Percentiles rank a stretch among this genome's conserved stretches.
phyloP scores from a whole-genome alignment of 2,113 vertebrate species.

The Clarias macrocephalus region DNA sequence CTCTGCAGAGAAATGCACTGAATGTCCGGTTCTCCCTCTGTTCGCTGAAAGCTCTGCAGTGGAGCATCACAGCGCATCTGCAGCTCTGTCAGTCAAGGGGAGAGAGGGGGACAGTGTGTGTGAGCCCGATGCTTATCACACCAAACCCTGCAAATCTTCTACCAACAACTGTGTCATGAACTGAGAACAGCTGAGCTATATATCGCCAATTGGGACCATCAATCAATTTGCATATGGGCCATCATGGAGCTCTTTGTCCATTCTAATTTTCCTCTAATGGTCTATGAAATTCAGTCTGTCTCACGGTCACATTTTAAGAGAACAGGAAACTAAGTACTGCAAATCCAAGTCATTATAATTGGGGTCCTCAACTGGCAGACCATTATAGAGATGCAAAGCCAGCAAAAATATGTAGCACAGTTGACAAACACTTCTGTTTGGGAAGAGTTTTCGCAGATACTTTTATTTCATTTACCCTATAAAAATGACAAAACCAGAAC shows the following conservation, averaged over 20 bases:
- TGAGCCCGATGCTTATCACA: constrained; percentile 18
- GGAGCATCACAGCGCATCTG: constrained; percentile 57
- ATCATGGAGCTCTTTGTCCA: constrained; percentile 18
- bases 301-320: constrained; percentile 21
- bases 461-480: background rate
- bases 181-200: background rate
- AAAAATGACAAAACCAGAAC: background rate
- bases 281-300: background rate
- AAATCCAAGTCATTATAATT: background rate
- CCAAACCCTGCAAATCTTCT: constrained; percentile 28
- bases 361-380: background rate
- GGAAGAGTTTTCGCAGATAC: background rate
- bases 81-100: constrained; percentile 54
- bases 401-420: background rate
- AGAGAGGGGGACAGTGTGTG: background rate
- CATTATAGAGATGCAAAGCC: background rate
- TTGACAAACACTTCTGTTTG: background rate
- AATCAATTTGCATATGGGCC: constrained; percentile 12
- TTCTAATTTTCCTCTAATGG: background rate
- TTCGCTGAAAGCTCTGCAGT: constrained; percentile 58
- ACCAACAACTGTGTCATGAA: background rate
- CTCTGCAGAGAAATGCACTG: background rate
- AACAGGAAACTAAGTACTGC: constrained; percentile 18
- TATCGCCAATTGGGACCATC: background rate
- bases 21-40: background rate